Evolutionary conservation across 2,888 invertebrate species (phyloP).

Genomic region (Athrips mouffetella): DNA sequence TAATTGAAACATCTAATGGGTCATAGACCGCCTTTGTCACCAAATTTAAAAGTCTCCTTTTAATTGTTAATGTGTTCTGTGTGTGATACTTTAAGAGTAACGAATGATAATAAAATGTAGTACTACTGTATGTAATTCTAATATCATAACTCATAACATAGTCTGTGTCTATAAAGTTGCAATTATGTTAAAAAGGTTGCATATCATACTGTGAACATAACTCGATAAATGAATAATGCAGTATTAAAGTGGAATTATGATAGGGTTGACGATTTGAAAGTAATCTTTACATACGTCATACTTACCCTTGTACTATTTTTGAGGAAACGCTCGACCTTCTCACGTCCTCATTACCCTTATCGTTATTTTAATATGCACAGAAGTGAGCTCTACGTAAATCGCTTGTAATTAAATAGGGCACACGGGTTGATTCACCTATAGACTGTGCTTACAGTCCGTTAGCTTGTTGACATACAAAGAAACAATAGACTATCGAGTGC

Average conservation of each 20-base stretch:
- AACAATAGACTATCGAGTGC: slow-evolving; percentile 4
- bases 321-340: neutral
- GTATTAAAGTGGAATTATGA: neutral
- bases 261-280: slow-evolving; percentile 3
- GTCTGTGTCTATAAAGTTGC: too few species aligned
- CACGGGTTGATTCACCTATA: neutral
- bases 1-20: too few species aligned
- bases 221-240: neutral
- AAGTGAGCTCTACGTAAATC: neutral
- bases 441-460: neutral
- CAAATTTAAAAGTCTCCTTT: too few species aligned
- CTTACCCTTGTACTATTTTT: slow-evolving; percentile 7
- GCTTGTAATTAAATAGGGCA: slow-evolving; percentile 4
- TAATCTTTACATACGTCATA: slow-evolving; percentile 4
- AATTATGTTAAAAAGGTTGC: neutral
- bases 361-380: neutral
- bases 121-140: neutral
- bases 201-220: neutral
- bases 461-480: slow-evolving; percentile 1
- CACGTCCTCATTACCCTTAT: slow-evolving; percentile 7
- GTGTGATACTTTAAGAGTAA: too few species aligned
- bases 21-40: too few species aligned
- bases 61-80: too few species aligned
- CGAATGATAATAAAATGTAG: too few species aligned
- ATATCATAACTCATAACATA: neutral